Base-by-base conservation (phyloP, 2,888 invertebrate species). In the Apoda limacodes region DNA sequence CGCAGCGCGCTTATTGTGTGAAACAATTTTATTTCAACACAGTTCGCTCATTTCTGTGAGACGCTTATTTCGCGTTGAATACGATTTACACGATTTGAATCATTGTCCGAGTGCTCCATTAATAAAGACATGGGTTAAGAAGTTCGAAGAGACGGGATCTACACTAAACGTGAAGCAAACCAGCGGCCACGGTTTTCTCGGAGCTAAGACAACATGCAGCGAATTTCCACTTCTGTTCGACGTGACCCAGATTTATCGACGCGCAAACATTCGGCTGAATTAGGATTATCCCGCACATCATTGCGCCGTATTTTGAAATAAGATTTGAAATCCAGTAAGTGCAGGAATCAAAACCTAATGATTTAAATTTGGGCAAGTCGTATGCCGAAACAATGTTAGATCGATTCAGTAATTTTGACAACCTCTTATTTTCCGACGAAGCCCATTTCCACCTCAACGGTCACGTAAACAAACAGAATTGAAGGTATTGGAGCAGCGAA, bases 301-400 rank as follows among this genome's bases (percentile, higher is more conserved):
- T 17, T 17, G 5, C 17, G 17, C 17, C 17, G 17, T n/a, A n/a
- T n/a, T n/a, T n/a, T n/a, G n/a, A n/a, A n/a, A n/a, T n/a, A n/a
- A n/a, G n/a, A n/a, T n/a, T n/a, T n/a, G n/a, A n/a, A n/a, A n/a
- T n/a, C n/a, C n/a, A n/a, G n/a, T n/a, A n/a, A n/a, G n/a, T n/a
- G 17, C 7, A 7, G 7, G 5, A 17, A 17, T 7, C 17, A 17
- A 17, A 17, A 5, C 17, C 17, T 17, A 17, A 17, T 17, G 7
- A 17, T 17, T 17, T 17, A 17, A 5, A 7, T 17, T 17, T 17
- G 17, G 5, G 7, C 17, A 7, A 6, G 5, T 34, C 22, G 5
- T 37, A 34, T 40, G 34, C 31, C 22, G 37, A 46, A 35, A 39
- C 36, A 40, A 43, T 43, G 43, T 31, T 46, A 13, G 19, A 24